Evolutionary conservation across 2,888 invertebrate species (phyloP).

Genomic region (Lepetodrilus schrolli): DNA sequence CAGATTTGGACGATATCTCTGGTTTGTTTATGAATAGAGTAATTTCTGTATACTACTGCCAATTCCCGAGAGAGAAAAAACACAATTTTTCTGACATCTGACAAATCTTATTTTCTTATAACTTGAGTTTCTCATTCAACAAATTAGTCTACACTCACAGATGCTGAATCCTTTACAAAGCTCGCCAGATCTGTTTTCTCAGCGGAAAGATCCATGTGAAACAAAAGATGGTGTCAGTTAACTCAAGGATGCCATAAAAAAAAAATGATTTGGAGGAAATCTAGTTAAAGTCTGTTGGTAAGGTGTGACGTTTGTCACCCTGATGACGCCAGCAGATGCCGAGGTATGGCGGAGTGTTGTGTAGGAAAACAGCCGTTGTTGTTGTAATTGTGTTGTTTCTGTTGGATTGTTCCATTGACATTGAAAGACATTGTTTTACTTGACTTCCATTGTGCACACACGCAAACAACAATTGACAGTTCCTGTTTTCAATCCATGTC

Average conservation of each 20-base stretch:
- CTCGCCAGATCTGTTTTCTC: neutral
- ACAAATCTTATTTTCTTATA: no score
- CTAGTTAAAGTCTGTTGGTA: neutral
- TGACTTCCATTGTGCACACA: neutral
- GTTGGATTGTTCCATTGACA: neutral
- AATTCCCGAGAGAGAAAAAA: no score
- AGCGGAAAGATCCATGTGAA: neutral
- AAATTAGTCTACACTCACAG: neutral
- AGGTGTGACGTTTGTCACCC: neutral
- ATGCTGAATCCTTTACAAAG: neutral
- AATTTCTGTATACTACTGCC: no score
- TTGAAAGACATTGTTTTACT: conserved; percentile 18
- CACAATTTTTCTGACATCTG: neutral
- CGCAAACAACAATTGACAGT: neutral
- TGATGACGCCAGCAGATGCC: conserved; percentile 3
- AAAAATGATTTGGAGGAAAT: neutral
- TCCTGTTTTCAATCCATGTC: no score
- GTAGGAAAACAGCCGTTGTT: conserved; percentile 9
- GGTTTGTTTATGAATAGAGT: no score
- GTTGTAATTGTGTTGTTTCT: conserved; percentile 11
- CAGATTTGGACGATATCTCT: no score
- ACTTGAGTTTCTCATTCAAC: no score
- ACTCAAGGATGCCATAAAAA: neutral
- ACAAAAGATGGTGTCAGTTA: conserved; percentile 20
- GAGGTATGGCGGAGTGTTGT: conserved; percentile 3